Percentiles rank a stretch among this genome's conserved stretches.
Evolutionary conservation across 2,888 invertebrate genomes (phyloP).

Genomic region (Bhutanitis thaidina): DNA sequence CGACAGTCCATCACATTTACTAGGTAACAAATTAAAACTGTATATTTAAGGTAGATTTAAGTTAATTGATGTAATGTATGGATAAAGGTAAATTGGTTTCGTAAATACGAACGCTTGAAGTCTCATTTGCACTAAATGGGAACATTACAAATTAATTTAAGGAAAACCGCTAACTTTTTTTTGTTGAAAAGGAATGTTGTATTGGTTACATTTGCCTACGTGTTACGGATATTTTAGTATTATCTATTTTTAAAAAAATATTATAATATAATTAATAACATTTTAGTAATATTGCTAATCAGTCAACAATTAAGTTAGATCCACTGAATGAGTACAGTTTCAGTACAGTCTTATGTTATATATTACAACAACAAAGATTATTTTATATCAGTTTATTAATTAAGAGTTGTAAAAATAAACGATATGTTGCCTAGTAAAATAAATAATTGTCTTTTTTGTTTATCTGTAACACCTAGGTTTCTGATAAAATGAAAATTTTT

Average conservation of each 20-base stretch:
- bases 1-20: constrained; percentile 56
- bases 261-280: no score
- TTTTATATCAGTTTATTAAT: constrained; percentile 5
- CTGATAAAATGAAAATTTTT: constrained; percentile 1
- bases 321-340: constrained; percentile 15
- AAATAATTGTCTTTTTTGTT: constrained; percentile 7
- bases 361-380: constrained; percentile 10
- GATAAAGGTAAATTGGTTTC: constrained; percentile 14
- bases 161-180: constrained; percentile 11
- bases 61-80: constrained; percentile 24
- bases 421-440: not conserved
- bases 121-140: constrained; percentile 2
- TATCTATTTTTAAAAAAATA: constrained; percentile 7
- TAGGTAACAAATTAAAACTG: constrained; percentile 41
- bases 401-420: constrained; percentile 11
- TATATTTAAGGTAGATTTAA: constrained; percentile 30
- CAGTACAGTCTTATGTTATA: constrained; percentile 12
- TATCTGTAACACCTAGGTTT: constrained; percentile 20
- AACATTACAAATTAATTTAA: constrained; percentile 11
- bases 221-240: constrained; percentile 18
- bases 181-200: constrained; percentile 4
- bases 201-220: constrained; percentile 20
- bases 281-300: no score
- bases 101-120: not conserved
- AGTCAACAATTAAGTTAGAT: constrained; percentile 2